Evolutionary conservation across 2,113 vertebrate species (phyloP).

Genomic region (Myiagra hebetior): DNA sequence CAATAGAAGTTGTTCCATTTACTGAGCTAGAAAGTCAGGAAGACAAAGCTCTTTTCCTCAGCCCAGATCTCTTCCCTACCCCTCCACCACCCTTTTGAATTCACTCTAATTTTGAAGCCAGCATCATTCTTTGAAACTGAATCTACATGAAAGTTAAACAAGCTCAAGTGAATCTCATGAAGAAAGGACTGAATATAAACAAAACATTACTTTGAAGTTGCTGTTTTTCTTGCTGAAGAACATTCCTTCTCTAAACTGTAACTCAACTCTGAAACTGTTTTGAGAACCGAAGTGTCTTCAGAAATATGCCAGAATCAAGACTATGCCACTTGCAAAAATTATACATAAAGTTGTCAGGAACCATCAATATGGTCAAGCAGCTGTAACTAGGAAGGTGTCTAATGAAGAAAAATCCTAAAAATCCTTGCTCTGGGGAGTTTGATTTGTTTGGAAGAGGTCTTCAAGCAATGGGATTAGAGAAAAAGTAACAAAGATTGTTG

Average conservation of each 20-base stretch:
- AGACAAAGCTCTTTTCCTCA: background rate
- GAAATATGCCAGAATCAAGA: background rate
- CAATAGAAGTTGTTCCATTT: background rate
- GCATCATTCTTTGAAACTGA: background rate
- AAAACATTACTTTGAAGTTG: background rate
- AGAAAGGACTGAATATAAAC: constrained; percentile 5
- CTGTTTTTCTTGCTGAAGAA: background rate
- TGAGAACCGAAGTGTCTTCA: background rate
- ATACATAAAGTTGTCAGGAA: background rate
- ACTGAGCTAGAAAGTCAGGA: background rate
- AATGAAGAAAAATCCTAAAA: background rate
- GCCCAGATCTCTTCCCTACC: background rate
- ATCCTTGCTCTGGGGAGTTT: background rate
- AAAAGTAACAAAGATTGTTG: background rate
- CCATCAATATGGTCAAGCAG: background rate
- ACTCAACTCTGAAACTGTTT: background rate
- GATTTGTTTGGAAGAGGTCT: background rate
- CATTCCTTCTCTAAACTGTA: background rate
- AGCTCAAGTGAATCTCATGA: background rate
- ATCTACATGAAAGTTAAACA: background rate
- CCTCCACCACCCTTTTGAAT: background rate
- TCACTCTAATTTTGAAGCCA: background rate
- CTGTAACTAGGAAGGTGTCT: background rate
- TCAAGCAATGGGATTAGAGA: background rate
- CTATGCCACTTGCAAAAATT: background rate